These are phyloP conservation scores for Rhyacichthys aspro DNA, from an alignment of 2,797 vertebrate species.

Conservation along the genomic window DNA sequence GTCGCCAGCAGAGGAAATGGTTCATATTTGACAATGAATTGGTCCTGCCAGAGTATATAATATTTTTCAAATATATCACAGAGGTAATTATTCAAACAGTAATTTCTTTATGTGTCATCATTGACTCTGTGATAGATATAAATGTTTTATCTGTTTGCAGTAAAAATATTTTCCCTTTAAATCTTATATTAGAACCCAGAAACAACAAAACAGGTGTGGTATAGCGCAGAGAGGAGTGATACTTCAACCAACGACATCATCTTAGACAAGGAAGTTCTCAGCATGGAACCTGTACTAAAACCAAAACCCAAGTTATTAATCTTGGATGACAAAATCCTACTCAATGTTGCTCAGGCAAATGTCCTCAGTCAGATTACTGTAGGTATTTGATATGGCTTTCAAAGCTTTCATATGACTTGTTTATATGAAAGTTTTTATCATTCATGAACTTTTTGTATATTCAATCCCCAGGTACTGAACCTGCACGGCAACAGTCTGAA, in stretches of 20 bases:
- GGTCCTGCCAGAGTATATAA: constrained; percentile 84
- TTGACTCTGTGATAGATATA: not conserved
- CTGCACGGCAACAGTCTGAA: constrained; percentile 86
- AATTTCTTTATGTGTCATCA: not conserved
- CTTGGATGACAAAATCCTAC: constrained; percentile 82
- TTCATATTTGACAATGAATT: constrained; percentile 87
- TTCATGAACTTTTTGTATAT: not conserved
- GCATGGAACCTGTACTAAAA: constrained; percentile 81
- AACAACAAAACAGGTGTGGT: constrained; percentile 2
- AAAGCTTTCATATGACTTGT: not conserved
- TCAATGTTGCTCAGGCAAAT: constrained; percentile 78
- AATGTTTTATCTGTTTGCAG: too few species aligned
- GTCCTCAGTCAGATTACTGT: constrained; percentile 86
- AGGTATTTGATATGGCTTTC: constrained; percentile 50
- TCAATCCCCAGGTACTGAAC: constrained; percentile 80
- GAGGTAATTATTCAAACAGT: constrained; percentile 62
- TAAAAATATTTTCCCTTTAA: constrained; percentile 18
- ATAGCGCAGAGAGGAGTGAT: constrained; percentile 10
- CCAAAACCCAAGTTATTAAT: constrained; percentile 76
- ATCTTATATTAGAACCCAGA: constrained; percentile 51
- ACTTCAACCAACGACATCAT: constrained; percentile 31
- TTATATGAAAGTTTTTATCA: constrained; percentile 11
- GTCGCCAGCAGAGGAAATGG: constrained; percentile 77
- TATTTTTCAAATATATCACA: constrained; percentile 85
- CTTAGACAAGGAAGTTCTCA: constrained; percentile 76